Evolutionary conservation across 2,888 invertebrate species (phyloP).

Genomic region (Linyphia triangularis): DNA sequence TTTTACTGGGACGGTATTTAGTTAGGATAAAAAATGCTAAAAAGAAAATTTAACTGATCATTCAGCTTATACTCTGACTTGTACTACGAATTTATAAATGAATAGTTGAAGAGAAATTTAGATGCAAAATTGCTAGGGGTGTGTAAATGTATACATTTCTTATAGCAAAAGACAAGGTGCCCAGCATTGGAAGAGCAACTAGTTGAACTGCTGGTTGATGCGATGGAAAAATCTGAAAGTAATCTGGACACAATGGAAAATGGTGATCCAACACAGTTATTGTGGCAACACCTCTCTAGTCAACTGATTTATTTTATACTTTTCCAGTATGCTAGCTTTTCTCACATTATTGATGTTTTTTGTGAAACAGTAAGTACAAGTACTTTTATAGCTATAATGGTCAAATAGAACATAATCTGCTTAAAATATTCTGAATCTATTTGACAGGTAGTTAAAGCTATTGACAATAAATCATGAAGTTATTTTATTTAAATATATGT

Average conservation of each 20-base stretch:
- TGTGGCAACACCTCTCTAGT: conserved; percentile 95
- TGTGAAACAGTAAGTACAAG: conserved; percentile 86
- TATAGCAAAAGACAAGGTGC: conserved; percentile 89
- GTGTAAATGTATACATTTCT: no score
- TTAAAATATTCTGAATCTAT: background rate
- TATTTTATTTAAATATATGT: no score
- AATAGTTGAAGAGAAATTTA: no score
- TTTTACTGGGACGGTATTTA: no score
- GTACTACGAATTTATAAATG: no score
- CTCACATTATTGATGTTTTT: conserved; percentile 92
- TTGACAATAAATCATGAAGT: no score
- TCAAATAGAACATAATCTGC: background rate
- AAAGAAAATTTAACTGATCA: no score
- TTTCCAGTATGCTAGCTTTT: conserved; percentile 95
- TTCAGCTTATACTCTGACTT: no score
- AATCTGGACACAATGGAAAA: conserved; percentile 76
- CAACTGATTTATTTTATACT: conserved; percentile 96
- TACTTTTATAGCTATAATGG: no score
- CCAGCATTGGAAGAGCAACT: conserved; percentile 94
- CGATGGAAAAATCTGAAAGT: conserved; percentile 93
- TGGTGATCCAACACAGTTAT: conserved; percentile 70
- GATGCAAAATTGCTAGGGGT: no score
- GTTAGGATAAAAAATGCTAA: no score
- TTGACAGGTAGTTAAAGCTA: no score
- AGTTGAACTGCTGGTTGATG: conserved; percentile 92